Percentiles rank a stretch among this genome's conserved stretches.
Evolutionary conservation across 2,113 vertebrate species (phyloP).

Genomic region (Fregata magnificens): DNA sequence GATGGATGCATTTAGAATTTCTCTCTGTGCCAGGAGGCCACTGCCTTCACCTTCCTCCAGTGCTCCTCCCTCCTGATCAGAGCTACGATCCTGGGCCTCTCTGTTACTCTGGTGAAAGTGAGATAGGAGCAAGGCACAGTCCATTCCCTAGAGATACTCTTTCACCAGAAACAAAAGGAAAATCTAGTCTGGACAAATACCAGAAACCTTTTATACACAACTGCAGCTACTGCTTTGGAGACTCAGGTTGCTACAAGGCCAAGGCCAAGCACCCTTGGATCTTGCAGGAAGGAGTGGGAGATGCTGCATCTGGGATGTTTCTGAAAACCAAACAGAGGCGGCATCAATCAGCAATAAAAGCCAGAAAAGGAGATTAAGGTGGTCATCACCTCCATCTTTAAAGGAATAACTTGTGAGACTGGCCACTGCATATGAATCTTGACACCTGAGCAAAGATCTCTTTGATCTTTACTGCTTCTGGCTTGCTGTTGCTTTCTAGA

Average conservation of each 20-base stretch:
- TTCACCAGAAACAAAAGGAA: not conserved
- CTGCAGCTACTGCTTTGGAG: not conserved
- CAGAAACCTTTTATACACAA: not conserved
- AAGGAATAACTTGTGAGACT: not conserved
- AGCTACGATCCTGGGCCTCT: not conserved
- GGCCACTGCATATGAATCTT: not conserved
- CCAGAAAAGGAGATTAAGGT: not conserved
- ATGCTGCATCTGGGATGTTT: not conserved
- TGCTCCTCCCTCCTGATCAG: not conserved
- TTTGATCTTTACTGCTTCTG: not conserved
- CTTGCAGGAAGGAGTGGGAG: not conserved
- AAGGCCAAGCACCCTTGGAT: not conserved
- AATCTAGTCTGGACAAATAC: not conserved
- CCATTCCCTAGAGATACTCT: not conserved
- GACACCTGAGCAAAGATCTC: not conserved
- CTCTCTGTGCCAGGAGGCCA: not conserved
- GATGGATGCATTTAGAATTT: not conserved
- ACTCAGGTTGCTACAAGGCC: not conserved
- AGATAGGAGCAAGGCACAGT: not conserved
- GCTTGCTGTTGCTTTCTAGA: not conserved
- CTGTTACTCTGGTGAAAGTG: not conserved
- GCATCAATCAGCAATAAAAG: not conserved
- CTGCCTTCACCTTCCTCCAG: not conserved
- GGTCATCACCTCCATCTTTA: not conserved
- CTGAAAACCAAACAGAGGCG: not conserved